Conservation (phyloP, 1,140 invertebrate genomes). For the Whitmania pigra region DNA sequence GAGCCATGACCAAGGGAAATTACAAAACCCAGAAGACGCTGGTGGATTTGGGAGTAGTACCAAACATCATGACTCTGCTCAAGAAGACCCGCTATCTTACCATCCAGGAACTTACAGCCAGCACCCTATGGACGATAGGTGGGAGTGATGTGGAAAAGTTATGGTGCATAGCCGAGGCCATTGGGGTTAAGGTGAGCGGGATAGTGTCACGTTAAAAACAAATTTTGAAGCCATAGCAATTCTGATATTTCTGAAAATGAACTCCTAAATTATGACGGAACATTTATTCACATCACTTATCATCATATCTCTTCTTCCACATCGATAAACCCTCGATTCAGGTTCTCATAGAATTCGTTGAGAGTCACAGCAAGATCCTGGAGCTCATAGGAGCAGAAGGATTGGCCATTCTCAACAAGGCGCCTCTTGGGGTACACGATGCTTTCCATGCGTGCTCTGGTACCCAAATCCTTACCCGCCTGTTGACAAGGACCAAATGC, state of each 20-base stretch:
- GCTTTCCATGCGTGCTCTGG: neutral
- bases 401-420: constrained; percentile 14
- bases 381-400: constrained; percentile 15
- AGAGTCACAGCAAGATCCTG: neutral
- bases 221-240: neutral
- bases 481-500: neutral
- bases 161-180: constrained; percentile 35
- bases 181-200: constrained; percentile 26
- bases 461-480: neutral
- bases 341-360: constrained; percentile 12
- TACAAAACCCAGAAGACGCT: constrained; percentile 5
- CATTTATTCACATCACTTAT: neutral
- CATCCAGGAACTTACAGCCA: constrained; percentile 29
- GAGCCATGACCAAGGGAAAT: neutral
- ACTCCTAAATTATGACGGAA: neutral
- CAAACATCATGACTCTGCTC: neutral
- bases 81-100: constrained; percentile 11
- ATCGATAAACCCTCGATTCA: neutral
- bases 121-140: constrained; percentile 39
- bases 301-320: no score
- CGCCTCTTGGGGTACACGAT: constrained; percentile 12
- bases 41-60: neutral
- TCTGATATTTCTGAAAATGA: neutral
- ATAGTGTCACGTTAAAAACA: neutral
- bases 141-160: constrained; percentile 35